Percentiles rank a stretch among this genome's conserved stretches.
phyloP scores from a whole-genome alignment of 2,113 vertebrate species.

The Notothenia rossii region DNA sequence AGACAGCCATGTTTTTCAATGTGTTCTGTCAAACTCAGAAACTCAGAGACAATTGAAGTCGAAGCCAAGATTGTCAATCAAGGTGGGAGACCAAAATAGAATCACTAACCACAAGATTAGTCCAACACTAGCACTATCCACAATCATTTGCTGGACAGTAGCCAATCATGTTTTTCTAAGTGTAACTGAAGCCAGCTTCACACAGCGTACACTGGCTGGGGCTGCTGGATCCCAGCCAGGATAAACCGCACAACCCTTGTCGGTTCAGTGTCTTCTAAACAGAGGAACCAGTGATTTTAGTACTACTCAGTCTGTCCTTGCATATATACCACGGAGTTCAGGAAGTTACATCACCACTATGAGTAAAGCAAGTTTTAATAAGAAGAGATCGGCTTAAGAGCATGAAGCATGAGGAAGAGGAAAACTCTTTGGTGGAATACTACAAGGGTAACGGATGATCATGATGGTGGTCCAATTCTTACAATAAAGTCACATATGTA shows the following conservation, averaged over 20 bases:
- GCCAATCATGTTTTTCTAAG: constrained; percentile 48
- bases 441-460: not conserved
- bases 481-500: not conserved
- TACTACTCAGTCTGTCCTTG: not conserved
- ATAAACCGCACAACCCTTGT: constrained; percentile 41
- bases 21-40: not conserved
- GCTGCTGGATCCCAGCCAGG: constrained; percentile 48
- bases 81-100: constrained; percentile 37
- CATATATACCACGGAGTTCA: not conserved
- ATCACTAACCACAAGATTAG: constrained; percentile 27
- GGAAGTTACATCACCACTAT: not conserved
- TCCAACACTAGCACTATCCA: constrained; percentile 22
- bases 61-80: constrained; percentile 24
- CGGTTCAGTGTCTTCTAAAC: constrained; percentile 41
- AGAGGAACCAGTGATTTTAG: not conserved
- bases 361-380: not conserved
- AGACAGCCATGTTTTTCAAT: not conserved
- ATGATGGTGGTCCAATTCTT: not conserved
- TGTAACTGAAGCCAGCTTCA: constrained; percentile 52
- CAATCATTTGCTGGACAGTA: constrained; percentile 50
- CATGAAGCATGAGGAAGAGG: not conserved
- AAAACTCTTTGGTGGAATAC: not conserved
- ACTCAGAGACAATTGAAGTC: constrained; percentile 3
- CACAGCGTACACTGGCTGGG: constrained; percentile 40
- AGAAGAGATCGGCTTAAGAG: not conserved